Evolutionary conservation across 2,113 vertebrate species (phyloP), one percentile per base, ranked within the genome.

Genomic region (Struthio camelus): DNA sequence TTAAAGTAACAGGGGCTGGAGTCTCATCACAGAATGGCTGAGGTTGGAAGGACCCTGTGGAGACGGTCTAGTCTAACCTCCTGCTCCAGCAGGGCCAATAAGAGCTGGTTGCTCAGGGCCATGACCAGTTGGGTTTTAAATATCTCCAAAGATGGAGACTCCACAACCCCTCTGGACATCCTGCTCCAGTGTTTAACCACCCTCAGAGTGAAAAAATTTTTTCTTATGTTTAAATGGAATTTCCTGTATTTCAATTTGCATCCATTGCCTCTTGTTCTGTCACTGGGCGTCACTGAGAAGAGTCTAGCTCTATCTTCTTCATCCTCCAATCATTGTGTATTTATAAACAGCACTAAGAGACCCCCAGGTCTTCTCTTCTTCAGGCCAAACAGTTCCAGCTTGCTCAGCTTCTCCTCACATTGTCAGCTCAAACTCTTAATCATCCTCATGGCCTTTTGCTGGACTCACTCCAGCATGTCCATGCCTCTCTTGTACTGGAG

Each of bases 1-100:
- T 98, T 96, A 85, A 97, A 97, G 96, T 95, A 96, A 93, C 85
- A 89, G 85, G 93, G 93, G 93, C 85, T 97, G 91, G 72, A 80
- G 92, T 90, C 80, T 97, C 84, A 85, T 89, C 80, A 73, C 82
- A 80, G 82, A 96, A 96, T 83, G 81, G 79, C 85, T 85, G 81
- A 94, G 67, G 36, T 91, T 50, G 81, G 90, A 94, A 83, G 75
- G 53, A 69, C 78, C 54, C 54, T 66, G 8, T 24, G 80, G 77
- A 92, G 36, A 83, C 36, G 54, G 58, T 76, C 87, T 85, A 85
- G 48, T 80, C 58, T 59, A 59, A 89, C 30, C 11, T 20, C 14
- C 44, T 87, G 48, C 20, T 91, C 79, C 71, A 78, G 36, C 18
- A 76, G 25, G 30, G 58, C 76, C 71, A 89, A 61, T 25, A 48